Evolutionary conservation across 2,113 vertebrate species (phyloP).

Genomic region (Bubo scandiacus): DNA sequence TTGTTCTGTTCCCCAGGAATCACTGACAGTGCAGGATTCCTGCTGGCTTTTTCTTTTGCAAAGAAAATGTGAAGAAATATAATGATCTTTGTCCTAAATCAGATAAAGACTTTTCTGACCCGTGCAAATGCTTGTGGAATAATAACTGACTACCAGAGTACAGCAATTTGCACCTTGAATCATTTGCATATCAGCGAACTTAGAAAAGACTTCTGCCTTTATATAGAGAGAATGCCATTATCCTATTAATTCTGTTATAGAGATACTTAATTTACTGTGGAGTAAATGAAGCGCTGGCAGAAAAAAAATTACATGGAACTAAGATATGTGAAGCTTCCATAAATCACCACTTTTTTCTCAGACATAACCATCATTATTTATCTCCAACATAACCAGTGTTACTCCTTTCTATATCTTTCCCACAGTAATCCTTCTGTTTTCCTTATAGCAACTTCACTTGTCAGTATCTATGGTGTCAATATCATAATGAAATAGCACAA

Average conservation of each 20-base stretch:
- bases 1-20: background rate
- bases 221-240: background rate
- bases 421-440: background rate
- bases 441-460: background rate
- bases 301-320: background rate
- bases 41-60: background rate
- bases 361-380: background rate
- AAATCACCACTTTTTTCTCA: background rate
- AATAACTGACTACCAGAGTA: background rate
- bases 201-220: background rate
- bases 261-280: background rate
- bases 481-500: background rate
- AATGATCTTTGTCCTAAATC: background rate
- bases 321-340: background rate
- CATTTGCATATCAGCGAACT: background rate
- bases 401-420: background rate
- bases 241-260: background rate
- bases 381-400: background rate
- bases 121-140: background rate
- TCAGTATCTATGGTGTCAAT: background rate
- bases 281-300: background rate
- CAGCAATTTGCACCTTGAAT: background rate
- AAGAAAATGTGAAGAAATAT: background rate
- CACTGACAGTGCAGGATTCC: background rate
- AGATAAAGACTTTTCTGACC: background rate